Evolutionary conservation across 2,113 vertebrate genomes (phyloP), one percentile per base, ranked within the genome.

Genomic region (Acrocephalus kingi): DNA sequence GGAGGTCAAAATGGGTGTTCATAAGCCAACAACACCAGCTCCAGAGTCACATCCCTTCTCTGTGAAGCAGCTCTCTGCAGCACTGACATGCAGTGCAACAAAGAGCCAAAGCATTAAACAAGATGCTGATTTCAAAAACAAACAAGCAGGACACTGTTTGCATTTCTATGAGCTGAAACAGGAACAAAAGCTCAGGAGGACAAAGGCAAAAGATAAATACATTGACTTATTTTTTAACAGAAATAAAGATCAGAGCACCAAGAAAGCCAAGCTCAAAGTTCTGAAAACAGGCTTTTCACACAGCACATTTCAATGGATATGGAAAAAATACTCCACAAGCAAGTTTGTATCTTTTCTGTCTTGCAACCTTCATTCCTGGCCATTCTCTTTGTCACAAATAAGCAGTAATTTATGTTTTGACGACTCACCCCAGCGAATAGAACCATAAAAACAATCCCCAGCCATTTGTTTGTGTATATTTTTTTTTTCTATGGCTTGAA

Each of bases 391-490:
- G 91, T 82, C 92, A 90, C 80, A 94, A 88, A 97, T 93, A 94
- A 83, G 71, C 59, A 64, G 58, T 88, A 95, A 93, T 84, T 94
- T 90, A 84, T 83, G 76, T 84, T 96, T 88, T 33, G 63, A 84
- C 3, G 19, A 91, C 77, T 89, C 31, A 0, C 45, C 62, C 45
- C 71, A 77, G 51, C 1, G 0, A 95, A 90, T n/a, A 93, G 80
- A 90, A 91, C 68, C 21, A 51, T 87, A 79, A 96, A 95, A 93
- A 77, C 73, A 90, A 92, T 87, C 94, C 82, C 59, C n/a, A 82
- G 71, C 46, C 48, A 71, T 97, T 96, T 96, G 46, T 92, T 94
- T 93, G 33, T 30, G 63, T 54, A 7, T 41, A 6, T n/a, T 52
- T 85, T 81, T 83, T 79, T 93, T 89, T 85, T 51, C 72, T 87